Conservation (phyloP, 2,888 invertebrate species). For the Polydrusus tereticollis region DNA sequence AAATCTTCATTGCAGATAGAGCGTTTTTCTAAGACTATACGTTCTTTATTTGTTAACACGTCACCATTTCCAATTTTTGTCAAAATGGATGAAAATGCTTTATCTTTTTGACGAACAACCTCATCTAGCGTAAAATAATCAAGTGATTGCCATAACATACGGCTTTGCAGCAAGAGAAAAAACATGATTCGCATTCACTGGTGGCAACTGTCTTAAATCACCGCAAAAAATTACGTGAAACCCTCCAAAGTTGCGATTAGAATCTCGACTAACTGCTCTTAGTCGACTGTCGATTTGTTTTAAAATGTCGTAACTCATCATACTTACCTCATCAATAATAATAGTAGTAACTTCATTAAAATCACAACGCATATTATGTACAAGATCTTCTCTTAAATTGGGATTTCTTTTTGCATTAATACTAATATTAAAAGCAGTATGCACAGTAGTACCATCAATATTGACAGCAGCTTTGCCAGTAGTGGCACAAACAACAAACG, state of each 20-base stretch:
- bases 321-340: slow-evolving; percentile 53
- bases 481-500: background rate
- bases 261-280: slow-evolving; percentile 48
- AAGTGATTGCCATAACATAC: slow-evolving; percentile 59
- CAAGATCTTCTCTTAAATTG: background rate
- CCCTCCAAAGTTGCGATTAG: slow-evolving; percentile 55
- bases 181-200: slow-evolving; percentile 58
- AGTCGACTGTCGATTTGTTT: slow-evolving; percentile 18
- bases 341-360: slow-evolving; percentile 27
- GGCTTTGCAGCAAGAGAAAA: too few relatives aligned
- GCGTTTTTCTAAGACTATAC: background rate
- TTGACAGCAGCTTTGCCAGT: slow-evolving; percentile 56
- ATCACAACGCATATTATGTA: slow-evolving; percentile 25
- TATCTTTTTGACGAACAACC: slow-evolving; percentile 60
- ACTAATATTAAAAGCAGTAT: slow-evolving; percentile 51
- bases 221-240: slow-evolving; percentile 60
- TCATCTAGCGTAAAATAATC: slow-evolving; percentile 58
- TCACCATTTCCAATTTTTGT: slow-evolving; percentile 40
- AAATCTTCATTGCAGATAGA: too few relatives aligned
- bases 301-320: slow-evolving; percentile 30
- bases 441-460: slow-evolving; percentile 60
- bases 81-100: slow-evolving; percentile 55
- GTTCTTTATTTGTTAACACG: background rate
- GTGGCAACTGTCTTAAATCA: slow-evolving; percentile 62
- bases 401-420: slow-evolving; percentile 5